Evolutionary conservation across 1,140 invertebrate species (phyloP).

Genomic region (Drosophila melanica): DNA sequence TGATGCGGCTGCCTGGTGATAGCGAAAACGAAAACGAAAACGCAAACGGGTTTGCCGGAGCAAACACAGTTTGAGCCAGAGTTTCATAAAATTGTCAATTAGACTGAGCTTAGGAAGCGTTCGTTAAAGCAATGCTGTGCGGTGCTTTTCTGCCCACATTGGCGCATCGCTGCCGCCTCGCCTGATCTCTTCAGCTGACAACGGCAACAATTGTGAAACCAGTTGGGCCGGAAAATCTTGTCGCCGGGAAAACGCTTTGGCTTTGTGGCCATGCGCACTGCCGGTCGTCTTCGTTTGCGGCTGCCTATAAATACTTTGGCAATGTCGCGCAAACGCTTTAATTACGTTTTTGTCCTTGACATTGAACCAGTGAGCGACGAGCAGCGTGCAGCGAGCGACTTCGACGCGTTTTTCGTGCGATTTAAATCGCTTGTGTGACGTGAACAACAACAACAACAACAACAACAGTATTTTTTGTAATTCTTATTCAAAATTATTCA

Average conservation of each 20-base stretch:
- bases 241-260: constrained; percentile 70
- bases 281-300: constrained; percentile 66
- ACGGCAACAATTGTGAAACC: constrained; percentile 60
- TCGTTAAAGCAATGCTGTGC: constrained; percentile 17
- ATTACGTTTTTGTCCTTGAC: constrained; percentile 82
- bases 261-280: constrained; percentile 32
- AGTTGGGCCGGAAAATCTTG: constrained; percentile 80
- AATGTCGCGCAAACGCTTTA: constrained; percentile 74
- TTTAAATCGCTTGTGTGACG: constrained; percentile 51
- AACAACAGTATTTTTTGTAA: constrained; percentile 3
- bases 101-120: constrained; percentile 70
- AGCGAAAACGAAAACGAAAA: constrained; percentile 44
- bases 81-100: constrained; percentile 73
- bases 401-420: constrained; percentile 55
- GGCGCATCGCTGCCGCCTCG: constrained; percentile 36
- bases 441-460: constrained; percentile 2
- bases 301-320: constrained; percentile 77
- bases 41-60: constrained; percentile 46
- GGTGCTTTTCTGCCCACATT: constrained; percentile 22
- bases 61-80: constrained; percentile 16
- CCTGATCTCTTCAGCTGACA: constrained; percentile 20
- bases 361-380: constrained; percentile 56
- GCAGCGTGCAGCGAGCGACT: constrained; percentile 26
- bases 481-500: constrained; percentile 30
- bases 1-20: constrained; percentile 28